Evolutionary conservation across 2,888 invertebrate species (phyloP), one percentile per base, ranked within the genome.

Genomic region (Prostheceraeus crozeri): DNA sequence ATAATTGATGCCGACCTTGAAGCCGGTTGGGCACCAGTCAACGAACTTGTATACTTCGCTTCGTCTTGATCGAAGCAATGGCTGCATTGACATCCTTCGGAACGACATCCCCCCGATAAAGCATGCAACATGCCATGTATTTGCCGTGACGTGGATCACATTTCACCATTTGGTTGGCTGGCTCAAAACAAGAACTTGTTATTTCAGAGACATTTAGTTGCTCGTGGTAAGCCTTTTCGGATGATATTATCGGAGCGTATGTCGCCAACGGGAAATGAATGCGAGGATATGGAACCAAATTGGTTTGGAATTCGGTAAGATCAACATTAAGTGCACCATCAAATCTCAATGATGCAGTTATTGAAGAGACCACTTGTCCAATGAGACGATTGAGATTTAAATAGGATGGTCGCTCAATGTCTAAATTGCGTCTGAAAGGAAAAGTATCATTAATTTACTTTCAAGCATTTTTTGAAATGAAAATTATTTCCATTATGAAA

Each of bases 161-260:
- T 21, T 10, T 14, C 48, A 48, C 48, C 23, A 48, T 6, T 21
- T 21, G 48, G 11, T 6, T 3, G 27, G 23, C 48, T 21, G 16
- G 48, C 3, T 48, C 25, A 21, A 48, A 48, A 48, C 68, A 69
- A 45, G 68, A 67, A 55, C 68, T 68, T 35, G 71, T 70, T 51
- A 71, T 68, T 59, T 70, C 70, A 23, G 69, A 66, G 19, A 71
- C 69, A 19, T 68, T 66, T 21, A 70, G 63, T 53, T 70, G 87
- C 77, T 89, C 89, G 75, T 89, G 88, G 81, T 87, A 87, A 4
- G 88, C 88, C 78, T 88, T 88, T 78, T 89, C 88, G 61, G 88
- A 86, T 0, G 87, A 87, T 78, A 89, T 87, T 70, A 89, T 86
- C 14, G 88, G 88, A 25, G 88, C 87, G 73, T 88, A 88, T 3